These are phyloP conservation scores for Sebastes minor DNA, from an alignment of 2,797 vertebrate species.

Conservation along the genomic window DNA sequence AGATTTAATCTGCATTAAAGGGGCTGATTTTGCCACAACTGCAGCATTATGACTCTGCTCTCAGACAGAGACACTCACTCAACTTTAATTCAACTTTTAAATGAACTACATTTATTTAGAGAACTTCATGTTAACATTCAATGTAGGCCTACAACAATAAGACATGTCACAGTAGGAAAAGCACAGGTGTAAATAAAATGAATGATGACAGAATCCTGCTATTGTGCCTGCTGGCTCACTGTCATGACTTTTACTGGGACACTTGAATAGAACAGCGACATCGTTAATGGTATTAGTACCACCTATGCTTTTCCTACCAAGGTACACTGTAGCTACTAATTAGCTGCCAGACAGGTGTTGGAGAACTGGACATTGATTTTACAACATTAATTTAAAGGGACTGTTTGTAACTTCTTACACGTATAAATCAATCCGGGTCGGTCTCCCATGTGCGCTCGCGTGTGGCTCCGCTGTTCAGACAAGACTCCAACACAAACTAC, in stretches of 20 bases:
- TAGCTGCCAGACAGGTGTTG: no score
- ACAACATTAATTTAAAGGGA: no score
- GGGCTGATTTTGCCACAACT: neutral
- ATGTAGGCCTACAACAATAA: neutral
- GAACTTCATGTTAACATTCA: neutral
- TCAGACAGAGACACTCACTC: neutral
- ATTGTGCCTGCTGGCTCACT: neutral
- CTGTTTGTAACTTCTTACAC: no score
- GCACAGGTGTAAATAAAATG: neutral
- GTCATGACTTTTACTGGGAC: neutral
- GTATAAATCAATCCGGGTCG: no score
- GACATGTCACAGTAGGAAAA: neutral
- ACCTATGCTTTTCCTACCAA: neutral
- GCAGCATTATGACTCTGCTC: neutral
- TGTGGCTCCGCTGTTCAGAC: no score
- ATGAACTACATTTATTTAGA: neutral
- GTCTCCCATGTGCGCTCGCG: no score
- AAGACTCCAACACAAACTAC: no score
- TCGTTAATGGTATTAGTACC: neutral
- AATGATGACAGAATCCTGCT: neutral
- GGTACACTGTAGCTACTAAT: neutral
- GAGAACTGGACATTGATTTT: neutral
- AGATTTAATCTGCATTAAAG: neutral
- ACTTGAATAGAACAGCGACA: neutral
- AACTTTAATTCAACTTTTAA: neutral